Conservation (phyloP, 2,113 vertebrate species). For the Pogonocichla stellata region DNA sequence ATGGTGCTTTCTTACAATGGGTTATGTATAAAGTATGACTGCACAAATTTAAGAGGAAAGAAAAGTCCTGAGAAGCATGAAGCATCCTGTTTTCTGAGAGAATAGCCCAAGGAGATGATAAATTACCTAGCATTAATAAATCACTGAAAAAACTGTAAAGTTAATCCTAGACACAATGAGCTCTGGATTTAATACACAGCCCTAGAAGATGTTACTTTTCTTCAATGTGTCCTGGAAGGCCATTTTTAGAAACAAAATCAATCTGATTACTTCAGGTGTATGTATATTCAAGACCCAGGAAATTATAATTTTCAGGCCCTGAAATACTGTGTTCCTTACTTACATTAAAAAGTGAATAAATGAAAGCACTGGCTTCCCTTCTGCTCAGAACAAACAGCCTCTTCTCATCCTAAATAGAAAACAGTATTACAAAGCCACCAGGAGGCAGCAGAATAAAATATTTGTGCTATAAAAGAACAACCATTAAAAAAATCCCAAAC, state of each 20-base stretch:
- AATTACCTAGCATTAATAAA: not conserved
- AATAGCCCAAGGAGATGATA: not conserved
- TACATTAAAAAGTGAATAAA: not conserved
- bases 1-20: not conserved
- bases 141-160: not conserved
- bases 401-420: not conserved
- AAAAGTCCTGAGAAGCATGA: not conserved
- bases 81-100: not conserved
- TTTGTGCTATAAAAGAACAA: not conserved
- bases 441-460: conserved; percentile 46
- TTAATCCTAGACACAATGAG: not conserved
- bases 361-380: not conserved
- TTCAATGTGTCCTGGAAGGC: not conserved
- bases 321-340: not conserved
- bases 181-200: not conserved
- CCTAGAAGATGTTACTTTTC: not conserved
- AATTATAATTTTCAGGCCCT: not conserved
- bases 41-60: not conserved
- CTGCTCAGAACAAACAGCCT: not conserved
- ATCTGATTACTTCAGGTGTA: not conserved
- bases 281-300: not conserved
- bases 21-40: not conserved
- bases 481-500: not conserved
- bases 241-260: not conserved
- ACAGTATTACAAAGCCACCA: not conserved